Evolutionary conservation across 2,797 vertebrate species (phyloP), one percentile per base, ranked within the genome.

Genomic region (Cossypha niveicapilla): DNA sequence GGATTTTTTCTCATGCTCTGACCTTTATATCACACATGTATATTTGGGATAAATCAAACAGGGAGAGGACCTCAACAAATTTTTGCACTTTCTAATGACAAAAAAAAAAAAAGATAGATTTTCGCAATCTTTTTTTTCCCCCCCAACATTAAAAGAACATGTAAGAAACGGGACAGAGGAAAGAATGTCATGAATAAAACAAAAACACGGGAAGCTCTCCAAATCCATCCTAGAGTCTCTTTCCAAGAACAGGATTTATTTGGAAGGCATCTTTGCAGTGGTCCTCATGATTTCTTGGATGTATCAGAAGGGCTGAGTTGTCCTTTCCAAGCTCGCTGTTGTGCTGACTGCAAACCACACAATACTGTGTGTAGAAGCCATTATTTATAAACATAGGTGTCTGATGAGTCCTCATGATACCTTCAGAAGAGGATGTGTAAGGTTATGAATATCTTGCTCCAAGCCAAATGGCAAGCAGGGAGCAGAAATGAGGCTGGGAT

Each of bases 401-500:
- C 68, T 78, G 58, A 66, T 65, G 21, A 78, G 67, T 32, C n/a
- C 70, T 78, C 1, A 1, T 5, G 67, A 78, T 67, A 48, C 44
- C 11, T 56, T 75, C 70, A 35, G 25, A 66, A 88, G 19, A 1
- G 3, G 45, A 66, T 78, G 41, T 61, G 23, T 37, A 25, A 56
- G 50, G 22, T 68, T 86, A 88, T 48, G 28, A 37, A 37, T 51
- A 68, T 62, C 34, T 76, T 8, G 2, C 25, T 86, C 41, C 11
- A n/a, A 88, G 48, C 41, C 37, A 90, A 88, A 76, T 60, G 41
- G 66, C 62, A 79, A 86, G 37, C 0, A 1, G 75, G 58, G 19
- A 84, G 44, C 34, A 76, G 73, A 91, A 88, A 67, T 17, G 18
- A 91, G 70, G 13, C 48, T 86, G 76, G 70, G 62, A 90, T 75